Percentiles rank a stretch among this genome's conserved stretches.
These are phyloP conservation scores for Saccopteryx leptura DNA, from an alignment of 2,113 vertebrate species.

Conservation along the genomic window DNA sequence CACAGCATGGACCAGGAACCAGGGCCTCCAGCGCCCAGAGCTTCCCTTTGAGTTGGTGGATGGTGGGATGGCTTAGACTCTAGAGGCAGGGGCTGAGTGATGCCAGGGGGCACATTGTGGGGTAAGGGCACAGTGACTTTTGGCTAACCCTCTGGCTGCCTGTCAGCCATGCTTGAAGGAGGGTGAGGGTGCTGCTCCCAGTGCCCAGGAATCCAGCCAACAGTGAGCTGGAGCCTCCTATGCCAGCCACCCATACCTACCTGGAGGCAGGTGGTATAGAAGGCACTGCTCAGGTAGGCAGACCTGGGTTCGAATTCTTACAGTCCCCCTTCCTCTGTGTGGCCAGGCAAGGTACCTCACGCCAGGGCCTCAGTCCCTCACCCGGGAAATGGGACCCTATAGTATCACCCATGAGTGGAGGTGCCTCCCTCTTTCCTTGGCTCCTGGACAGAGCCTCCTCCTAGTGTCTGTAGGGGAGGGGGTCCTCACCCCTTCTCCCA, in stretches of 20 bases:
- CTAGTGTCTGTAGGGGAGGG: accelerated
- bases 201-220: not conserved
- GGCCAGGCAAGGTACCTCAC: not conserved
- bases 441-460: not conserved
- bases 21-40: not conserved
- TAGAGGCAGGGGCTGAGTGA: not conserved
- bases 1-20: not conserved
- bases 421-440: not conserved
- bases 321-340: accelerated
- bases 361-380: not conserved
- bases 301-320: not conserved
- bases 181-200: not conserved
- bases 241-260: not conserved
- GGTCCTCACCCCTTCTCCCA: too few relatives aligned
- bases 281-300: not conserved
- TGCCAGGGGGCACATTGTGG: not conserved
- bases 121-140: not conserved
- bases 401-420: too few relatives aligned
- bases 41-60: not conserved
- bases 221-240: accelerated
- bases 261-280: accelerated
- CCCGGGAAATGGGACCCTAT: too few relatives aligned
- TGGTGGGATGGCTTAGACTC: not conserved
- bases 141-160: not conserved
- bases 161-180: not conserved